Base-by-base conservation (phyloP, 2,113 vertebrate genomes). In the Sander vitreus region DNA sequence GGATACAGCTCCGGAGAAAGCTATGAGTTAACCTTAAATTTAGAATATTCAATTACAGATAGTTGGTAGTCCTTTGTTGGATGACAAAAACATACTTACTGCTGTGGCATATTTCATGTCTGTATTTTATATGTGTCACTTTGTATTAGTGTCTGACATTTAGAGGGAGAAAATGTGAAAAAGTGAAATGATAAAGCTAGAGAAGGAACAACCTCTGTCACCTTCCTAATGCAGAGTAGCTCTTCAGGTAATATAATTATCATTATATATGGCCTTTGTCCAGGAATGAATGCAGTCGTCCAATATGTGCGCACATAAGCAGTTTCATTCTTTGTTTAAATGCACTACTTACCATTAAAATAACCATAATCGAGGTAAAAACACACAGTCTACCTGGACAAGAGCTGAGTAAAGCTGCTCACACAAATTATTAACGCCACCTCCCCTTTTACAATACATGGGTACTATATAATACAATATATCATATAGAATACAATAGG, bases 311-410 rank as follows among this genome's bases (percentile, higher is more conserved):
- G 19, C 48, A 60, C 23, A 36, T 72, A 53, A 70, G 77, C 66
- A 47, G 18, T 71, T 76, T 53, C 39, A 36, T 18, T 30, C 27
- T n/a, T 27, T 33, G 15, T 60, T 27, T 66, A 36, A 76, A 59
- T 7, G 68, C 53, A 73, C 39, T 7, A 21, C n/a, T 16, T 60
- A 78, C 16, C 58, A 39, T 77, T 66, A 74, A 50, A 66, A 55
- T 39, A 39, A 39, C 30, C 30, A 30, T 30, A 30, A 30, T 30
- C 30, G 30, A 30, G 30, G 30, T 33, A 30, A 33, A 33, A 33
- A 33, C 6, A 33, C 33, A 33, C 33, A 33, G 33, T 33, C 33
- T 33, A 33, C 33, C 33, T 33, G 33, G 33, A 33, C 33, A 33
- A 33, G 39, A 43, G 10, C 39, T 43, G 10, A 43, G 10, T 43